Percentiles rank a stretch among this genome's conserved stretches.
Evolutionary conservation across 2,113 vertebrate genomes (phyloP).

Genomic region (Macroglossus sobrinus): DNA sequence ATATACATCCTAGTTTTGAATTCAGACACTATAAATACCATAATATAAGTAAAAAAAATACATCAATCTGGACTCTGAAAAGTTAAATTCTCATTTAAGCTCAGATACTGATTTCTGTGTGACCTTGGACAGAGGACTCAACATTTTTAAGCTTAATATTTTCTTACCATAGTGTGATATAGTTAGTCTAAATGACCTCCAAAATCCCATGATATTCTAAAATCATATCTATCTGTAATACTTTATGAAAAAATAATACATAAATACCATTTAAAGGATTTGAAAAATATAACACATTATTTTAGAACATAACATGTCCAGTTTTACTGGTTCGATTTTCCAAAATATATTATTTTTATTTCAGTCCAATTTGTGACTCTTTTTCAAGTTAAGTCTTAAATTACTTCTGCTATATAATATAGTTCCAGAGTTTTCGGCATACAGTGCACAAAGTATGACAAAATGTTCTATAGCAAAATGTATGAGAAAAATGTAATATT

Average conservation of each 20-base stretch:
- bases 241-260: not conserved
- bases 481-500: slow-evolving; percentile 38
- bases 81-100: not conserved
- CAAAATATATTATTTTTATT: slow-evolving; percentile 32
- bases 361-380: not conserved
- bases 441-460: not conserved
- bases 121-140: not conserved
- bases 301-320: slow-evolving; percentile 18
- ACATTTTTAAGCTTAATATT: not conserved
- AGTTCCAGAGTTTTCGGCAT: slow-evolving; percentile 7
- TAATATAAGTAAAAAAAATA: not conserved
- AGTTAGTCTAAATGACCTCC: not conserved
- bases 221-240: not conserved
- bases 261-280: slow-evolving; percentile 12
- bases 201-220: not conserved
- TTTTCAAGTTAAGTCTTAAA: slow-evolving; percentile 32
- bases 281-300: not conserved
- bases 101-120: not conserved
- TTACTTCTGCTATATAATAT: slow-evolving; percentile 3
- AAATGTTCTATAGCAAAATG: slow-evolving; percentile 14
- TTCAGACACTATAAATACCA: not conserved
- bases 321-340: not conserved
- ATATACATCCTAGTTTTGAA: not conserved
- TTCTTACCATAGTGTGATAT: not conserved
- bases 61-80: not conserved